phyloP scores from a whole-genome alignment of 2,888 invertebrate genomes.

The Brachycybe producta region DNA sequence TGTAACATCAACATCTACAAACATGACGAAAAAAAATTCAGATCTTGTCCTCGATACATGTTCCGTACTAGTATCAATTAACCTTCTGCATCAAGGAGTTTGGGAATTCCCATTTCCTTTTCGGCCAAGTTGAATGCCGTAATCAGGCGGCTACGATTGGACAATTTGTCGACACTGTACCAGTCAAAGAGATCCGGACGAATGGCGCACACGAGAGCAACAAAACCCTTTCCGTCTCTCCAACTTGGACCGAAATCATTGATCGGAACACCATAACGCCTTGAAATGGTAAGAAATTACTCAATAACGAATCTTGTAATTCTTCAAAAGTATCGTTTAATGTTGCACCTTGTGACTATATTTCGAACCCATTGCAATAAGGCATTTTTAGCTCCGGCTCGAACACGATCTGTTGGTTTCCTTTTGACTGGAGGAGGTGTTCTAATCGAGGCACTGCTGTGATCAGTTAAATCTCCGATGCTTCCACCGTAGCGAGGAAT shows the following conservation, averaged over 20 bases:
- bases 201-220: slow-evolving; percentile 88
- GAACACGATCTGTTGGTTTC: slow-evolving; percentile 38
- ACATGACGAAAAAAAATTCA: slow-evolving; percentile 5
- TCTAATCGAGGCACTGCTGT: slow-evolving; percentile 22
- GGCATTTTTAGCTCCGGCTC: slow-evolving; percentile 80
- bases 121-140: slow-evolving; percentile 90
- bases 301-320: not conserved
- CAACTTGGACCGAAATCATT: slow-evolving; percentile 90
- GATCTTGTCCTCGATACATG: no score
- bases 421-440: slow-evolving; percentile 28
- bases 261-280: slow-evolving; percentile 74
- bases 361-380: slow-evolving; percentile 89
- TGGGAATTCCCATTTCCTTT: slow-evolving; percentile 74
- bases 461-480: slow-evolving; percentile 19
- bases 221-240: slow-evolving; percentile 90
- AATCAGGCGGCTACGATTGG: slow-evolving; percentile 71
- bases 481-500: slow-evolving; percentile 19
- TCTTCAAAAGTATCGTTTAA: not conserved
- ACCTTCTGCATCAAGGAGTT: slow-evolving; percentile 77
- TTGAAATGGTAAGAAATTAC: slow-evolving; percentile 34
- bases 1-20: slow-evolving; percentile 79
- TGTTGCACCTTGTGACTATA: slow-evolving; percentile 57
- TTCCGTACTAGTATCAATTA: not conserved
- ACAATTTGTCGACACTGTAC: slow-evolving; percentile 56
- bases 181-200: slow-evolving; percentile 76